Evolutionary conservation across 2,888 invertebrate genomes (phyloP).

Genomic region (Epiblema foenella): DNA sequence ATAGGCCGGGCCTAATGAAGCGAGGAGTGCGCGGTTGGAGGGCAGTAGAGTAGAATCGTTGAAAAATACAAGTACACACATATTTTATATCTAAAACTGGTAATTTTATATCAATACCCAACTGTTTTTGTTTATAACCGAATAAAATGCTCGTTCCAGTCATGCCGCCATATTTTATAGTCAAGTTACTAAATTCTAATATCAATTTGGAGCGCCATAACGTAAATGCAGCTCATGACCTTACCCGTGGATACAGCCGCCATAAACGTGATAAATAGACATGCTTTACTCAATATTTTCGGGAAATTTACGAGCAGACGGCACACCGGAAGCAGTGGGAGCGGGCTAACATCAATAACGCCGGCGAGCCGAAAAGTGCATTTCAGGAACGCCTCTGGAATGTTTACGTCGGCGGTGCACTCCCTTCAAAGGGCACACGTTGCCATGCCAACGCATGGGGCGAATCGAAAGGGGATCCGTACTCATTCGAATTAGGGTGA

Average conservation of each 20-base stretch:
- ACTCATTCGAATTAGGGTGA: slow-evolving; percentile 73
- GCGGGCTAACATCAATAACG: slow-evolving; percentile 72
- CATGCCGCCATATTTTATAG: slow-evolving; percentile 10
- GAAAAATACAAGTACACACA: no score
- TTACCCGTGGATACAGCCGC: slow-evolving; percentile 58
- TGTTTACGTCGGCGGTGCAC: slow-evolving; percentile 67
- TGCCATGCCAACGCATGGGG: slow-evolving; percentile 68
- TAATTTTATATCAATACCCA: no score
- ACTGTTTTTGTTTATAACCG: background rate
- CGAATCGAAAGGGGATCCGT: slow-evolving; percentile 69
- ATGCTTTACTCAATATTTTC: slow-evolving; percentile 71
- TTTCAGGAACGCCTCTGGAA: slow-evolving; percentile 54
- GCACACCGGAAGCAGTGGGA: slow-evolving; percentile 64
- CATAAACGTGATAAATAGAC: slow-evolving; percentile 74
- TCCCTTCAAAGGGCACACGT: slow-evolving; percentile 61
- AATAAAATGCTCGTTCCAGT: slow-evolving; percentile 17
- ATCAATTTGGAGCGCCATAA: slow-evolving; percentile 48
- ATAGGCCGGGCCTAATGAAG: no score
- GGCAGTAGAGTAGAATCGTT: no score
- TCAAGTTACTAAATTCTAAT: slow-evolving; percentile 26
- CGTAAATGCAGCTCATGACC: slow-evolving; percentile 65
- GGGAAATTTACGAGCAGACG: slow-evolving; percentile 64
- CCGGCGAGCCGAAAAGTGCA: slow-evolving; percentile 61
- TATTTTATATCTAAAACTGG: no score
- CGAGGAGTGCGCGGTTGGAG: no score